Conservation (phyloP, 2,113 vertebrate genomes). For the Alaudala cheleensis region DNA sequence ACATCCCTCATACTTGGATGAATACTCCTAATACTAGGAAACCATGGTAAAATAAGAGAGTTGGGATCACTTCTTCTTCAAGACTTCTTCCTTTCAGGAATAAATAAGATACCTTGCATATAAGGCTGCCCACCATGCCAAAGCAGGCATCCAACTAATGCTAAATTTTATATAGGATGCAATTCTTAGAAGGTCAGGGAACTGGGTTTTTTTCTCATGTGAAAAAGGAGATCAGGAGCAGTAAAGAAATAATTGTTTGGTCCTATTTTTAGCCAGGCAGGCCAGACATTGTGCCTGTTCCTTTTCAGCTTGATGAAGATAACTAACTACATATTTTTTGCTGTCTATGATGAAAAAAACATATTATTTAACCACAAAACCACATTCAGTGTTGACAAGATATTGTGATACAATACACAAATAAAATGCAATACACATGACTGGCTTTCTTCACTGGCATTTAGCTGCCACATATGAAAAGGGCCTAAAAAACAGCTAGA, state of each 20-base stretch:
- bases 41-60: neutral
- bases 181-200: neutral
- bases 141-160: neutral
- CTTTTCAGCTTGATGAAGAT: neutral
- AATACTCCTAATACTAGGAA: neutral
- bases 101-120: neutral
- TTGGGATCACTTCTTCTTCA: neutral
- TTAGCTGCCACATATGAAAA: neutral
- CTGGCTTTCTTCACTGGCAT: neutral
- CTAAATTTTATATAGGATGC: neutral
- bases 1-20: neutral
- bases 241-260: neutral
- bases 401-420: constrained; percentile 17
- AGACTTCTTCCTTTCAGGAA: neutral
- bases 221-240: neutral
- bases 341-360: neutral
- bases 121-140: neutral
- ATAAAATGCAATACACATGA: neutral
- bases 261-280: neutral
- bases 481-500: neutral
- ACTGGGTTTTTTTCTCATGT: neutral
- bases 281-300: neutral
- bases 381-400: neutral
- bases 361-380: neutral
- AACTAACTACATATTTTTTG: neutral